Evolutionary conservation across 2,113 vertebrate genomes (phyloP), one percentile per base, ranked within the genome.

Genomic region (Gnathonemus echidnorhynchus): DNA sequence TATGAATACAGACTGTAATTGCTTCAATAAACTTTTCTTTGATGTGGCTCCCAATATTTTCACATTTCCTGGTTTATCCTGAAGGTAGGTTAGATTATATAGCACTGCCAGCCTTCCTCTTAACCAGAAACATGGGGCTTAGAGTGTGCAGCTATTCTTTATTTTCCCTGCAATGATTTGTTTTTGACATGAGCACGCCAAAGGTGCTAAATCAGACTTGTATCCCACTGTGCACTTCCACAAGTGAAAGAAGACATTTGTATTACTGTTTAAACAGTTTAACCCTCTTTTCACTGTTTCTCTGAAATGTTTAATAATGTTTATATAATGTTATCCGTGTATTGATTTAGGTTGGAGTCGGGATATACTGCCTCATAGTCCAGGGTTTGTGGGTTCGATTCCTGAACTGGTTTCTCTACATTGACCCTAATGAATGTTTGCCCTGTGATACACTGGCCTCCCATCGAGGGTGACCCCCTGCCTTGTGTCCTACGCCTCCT

Each of bases 61-160:
- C 58, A 74, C 49, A 84, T 80, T 83, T 80, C 31, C 70, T 52
- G n/a, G n/a, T 77, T 77, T 74, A 50, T 74, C n/a, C 85, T 87
- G 85, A 35, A 88, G 85, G 86, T 77, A 35, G 39, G 8, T 90
- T 90, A 48, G 89, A 62, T 88, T 90, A 87, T 87, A 87, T 53
- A 87, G 83, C 21, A 48, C 49, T 87, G 31, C 48, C 53, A 49
- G 27, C 86, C 86, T 56, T 27, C 27, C 10, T 10, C 35, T 31
- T 50, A 62, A 87, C 53, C 85, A 19, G 56, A 49, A 90, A 66
- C 27, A 45, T 15, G 84, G 74, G 11, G 46, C 85, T 15, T 50
- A 56, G 86, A 87, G 45, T 49, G 66, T 62, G 42, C 70, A 31
- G 50, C n/a, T 46, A 70, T 80, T 50, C 35, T 62, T 53, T 31